These are phyloP conservation scores for Gymnothorax javanicus DNA, from an alignment of 2,797 vertebrate genomes.

Conservation along the genomic window DNA sequence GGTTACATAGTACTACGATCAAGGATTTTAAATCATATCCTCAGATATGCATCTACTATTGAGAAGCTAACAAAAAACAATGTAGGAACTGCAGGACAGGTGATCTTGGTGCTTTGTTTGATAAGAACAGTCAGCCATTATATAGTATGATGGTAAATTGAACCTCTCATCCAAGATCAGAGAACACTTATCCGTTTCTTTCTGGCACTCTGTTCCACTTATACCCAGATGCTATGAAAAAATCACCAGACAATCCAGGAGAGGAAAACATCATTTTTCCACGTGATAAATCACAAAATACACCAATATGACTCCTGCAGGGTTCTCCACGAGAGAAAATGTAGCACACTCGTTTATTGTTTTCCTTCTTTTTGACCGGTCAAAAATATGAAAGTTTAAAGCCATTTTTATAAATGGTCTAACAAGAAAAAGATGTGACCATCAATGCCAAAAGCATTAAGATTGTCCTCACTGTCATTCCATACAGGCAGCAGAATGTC, in stretches of 20 bases:
- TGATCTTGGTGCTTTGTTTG: slow-evolving; percentile 8
- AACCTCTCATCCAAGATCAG: not conserved
- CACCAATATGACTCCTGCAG: not conserved
- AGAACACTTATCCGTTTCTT: not conserved
- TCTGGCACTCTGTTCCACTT: slow-evolving; percentile 2
- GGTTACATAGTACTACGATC: not conserved
- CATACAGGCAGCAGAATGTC: slow-evolving; percentile 33
- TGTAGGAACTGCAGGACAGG: not conserved
- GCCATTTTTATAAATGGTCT: slow-evolving; percentile 20
- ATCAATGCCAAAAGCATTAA: slow-evolving; percentile 39
- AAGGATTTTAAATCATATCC: not conserved
- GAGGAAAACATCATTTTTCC: slow-evolving; percentile 16
- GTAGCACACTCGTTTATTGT: slow-evolving; percentile 16
- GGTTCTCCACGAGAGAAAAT: slow-evolving; percentile 18
- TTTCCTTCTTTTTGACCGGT: slow-evolving; percentile 22
- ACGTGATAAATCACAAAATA: slow-evolving; percentile 2
- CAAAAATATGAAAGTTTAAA: slow-evolving; percentile 25
- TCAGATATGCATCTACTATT: not conserved
- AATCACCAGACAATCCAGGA: not conserved
- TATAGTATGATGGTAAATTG: not conserved
- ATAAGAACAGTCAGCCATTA: not conserved
- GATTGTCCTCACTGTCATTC: slow-evolving; percentile 35
- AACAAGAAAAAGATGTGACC: slow-evolving; percentile 41
- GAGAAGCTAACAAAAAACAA: not conserved
- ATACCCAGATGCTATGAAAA: not conserved